These are phyloP conservation scores for Alectura lathami DNA, from an alignment of 2,113 vertebrate genomes.

Conservation along the genomic window DNA sequence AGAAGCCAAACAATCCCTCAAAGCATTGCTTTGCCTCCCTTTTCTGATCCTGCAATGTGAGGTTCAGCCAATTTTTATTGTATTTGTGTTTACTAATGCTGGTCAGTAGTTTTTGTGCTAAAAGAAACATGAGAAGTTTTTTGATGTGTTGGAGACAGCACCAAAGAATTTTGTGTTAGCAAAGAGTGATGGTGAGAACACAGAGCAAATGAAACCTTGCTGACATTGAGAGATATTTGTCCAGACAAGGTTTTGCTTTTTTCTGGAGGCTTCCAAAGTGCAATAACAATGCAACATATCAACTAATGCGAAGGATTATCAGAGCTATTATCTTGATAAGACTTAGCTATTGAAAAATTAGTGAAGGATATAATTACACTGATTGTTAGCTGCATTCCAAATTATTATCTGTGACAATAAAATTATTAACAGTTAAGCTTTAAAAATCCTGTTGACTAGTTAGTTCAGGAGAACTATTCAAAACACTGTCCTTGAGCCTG, in stretches of 20 bases:
- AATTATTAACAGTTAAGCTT: conserved; percentile 63
- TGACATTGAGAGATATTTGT: neutral
- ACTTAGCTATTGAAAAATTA: conserved; percentile 17
- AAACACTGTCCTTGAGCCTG: conserved; percentile 53
- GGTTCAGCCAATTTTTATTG: neutral
- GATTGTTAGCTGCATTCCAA: conserved; percentile 57
- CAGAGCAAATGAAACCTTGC: neutral
- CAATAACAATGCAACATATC: neutral
- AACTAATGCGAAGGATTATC: conserved; percentile 34
- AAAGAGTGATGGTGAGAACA: neutral
- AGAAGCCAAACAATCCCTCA: neutral
- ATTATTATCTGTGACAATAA: neutral
- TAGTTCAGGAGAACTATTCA: conserved; percentile 60
- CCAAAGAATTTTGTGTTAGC: neutral
- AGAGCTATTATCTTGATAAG: conserved; percentile 37
- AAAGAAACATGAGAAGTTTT: neutral
- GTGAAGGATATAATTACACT: conserved; percentile 65
- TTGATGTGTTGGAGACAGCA: neutral
- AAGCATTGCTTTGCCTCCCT: neutral
- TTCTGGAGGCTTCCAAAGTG: neutral
- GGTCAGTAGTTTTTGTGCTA: neutral
- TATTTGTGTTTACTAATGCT: neutral
- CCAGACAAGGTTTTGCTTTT: neutral
- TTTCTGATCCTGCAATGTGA: neutral
- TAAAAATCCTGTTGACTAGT: conserved; percentile 54